Percentiles rank a stretch among this genome's conserved stretches.
These are phyloP conservation scores for Luehdorfia chinensis DNA, from an alignment of 1,140 invertebrate species.

Conservation along the genomic window DNA sequence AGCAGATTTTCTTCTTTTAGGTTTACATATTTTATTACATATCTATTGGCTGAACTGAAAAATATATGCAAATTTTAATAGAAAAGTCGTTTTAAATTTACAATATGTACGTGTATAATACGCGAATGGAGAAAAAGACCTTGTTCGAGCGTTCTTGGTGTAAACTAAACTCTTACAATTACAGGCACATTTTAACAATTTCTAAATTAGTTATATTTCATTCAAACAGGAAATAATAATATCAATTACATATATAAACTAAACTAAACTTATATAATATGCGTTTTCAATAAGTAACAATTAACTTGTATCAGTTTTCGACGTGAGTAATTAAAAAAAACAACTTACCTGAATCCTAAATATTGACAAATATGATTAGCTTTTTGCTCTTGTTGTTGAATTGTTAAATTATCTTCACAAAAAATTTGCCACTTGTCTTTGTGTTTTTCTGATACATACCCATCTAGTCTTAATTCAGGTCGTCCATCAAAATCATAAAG, in stretches of 20 bases:
- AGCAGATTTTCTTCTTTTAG: slow-evolving; percentile 40
- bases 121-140: no score
- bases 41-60: slow-evolving; percentile 56
- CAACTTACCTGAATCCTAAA: slow-evolving; percentile 79
- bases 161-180: no score
- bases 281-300: no score
- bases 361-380: slow-evolving; percentile 78
- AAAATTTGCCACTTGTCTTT: slow-evolving; percentile 79
- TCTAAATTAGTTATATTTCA: no score
- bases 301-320: no score
- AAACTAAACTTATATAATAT: no score
- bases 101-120: no score
- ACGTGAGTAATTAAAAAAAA: slow-evolving; percentile 4
- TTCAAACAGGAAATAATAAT: no score
- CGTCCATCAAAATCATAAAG: slow-evolving; percentile 77
- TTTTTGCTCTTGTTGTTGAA: slow-evolving; percentile 48
- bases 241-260: no score
- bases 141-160: no score
- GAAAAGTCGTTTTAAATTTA: no score
- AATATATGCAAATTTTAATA: neutral
- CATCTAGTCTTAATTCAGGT: slow-evolving; percentile 78
- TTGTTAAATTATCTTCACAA: slow-evolving; percentile 75
- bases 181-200: no score
- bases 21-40: slow-evolving; percentile 58
- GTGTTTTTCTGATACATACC: slow-evolving; percentile 78